Percentiles rank a stretch among this genome's conserved stretches.
Evolutionary conservation across 2,888 invertebrate genomes (phyloP).

Genomic region (Monochamus alternatus): DNA sequence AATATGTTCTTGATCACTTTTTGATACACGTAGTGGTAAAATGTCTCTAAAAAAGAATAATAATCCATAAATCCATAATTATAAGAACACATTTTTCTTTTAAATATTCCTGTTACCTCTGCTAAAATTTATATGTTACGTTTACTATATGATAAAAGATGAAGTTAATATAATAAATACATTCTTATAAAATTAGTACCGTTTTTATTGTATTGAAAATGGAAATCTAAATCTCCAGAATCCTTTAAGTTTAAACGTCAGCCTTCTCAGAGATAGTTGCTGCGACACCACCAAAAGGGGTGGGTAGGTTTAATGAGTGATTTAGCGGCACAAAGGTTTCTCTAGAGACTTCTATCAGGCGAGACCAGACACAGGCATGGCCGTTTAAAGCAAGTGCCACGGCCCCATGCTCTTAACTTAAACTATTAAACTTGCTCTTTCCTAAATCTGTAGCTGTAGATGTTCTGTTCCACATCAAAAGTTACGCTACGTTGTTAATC

Average conservation of each 20-base stretch:
- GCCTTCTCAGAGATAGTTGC: conserved; percentile 28
- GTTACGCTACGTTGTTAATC: conserved; percentile 30
- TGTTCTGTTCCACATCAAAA: conserved; percentile 27
- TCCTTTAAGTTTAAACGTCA: conserved; percentile 17
- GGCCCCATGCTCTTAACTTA: conserved; percentile 29
- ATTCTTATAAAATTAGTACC: too few species aligned
- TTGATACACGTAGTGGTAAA: too few species aligned
- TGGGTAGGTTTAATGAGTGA: conserved; percentile 68
- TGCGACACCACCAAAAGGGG: conserved; percentile 42
- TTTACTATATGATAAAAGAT: too few species aligned
- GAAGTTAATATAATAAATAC: too few species aligned
- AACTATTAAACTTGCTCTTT: conserved; percentile 24
- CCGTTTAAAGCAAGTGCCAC: conserved; percentile 20
- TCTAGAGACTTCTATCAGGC: conserved; percentile 69
- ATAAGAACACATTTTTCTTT: too few species aligned
- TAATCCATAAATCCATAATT: too few species aligned
- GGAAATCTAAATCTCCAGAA: conserved; percentile 2
- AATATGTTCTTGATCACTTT: too few species aligned
- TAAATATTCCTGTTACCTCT: too few species aligned
- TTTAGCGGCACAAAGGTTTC: conserved; percentile 69
- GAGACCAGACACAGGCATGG: conserved; percentile 65
- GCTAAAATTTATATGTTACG: too few species aligned
- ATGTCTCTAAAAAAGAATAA: too few species aligned
- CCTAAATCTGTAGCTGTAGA: conserved; percentile 21
- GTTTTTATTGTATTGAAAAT: not conserved